phyloP scores from a whole-genome alignment of 2,113 vertebrate species.

The Lota lota region DNA sequence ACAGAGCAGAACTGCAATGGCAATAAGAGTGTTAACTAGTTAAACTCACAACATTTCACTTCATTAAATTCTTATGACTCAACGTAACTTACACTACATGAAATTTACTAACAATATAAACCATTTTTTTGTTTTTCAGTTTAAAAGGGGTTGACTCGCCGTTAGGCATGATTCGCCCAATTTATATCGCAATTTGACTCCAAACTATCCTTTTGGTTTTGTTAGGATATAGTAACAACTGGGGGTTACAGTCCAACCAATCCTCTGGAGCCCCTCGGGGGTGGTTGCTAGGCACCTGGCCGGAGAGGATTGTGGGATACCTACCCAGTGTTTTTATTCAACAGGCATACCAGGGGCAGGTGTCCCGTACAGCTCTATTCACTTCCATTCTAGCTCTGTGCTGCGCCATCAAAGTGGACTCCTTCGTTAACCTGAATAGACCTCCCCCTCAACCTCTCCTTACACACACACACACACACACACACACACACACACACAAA shows the following conservation, averaged over 20 bases:
- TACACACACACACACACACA: conserved; percentile 2
- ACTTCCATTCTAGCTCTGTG: conserved; percentile 14
- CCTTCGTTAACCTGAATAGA: conserved; percentile 45
- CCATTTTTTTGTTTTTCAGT: background rate
- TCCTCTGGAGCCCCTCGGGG: conserved; percentile 25
- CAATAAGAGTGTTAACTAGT: conserved; percentile 55
- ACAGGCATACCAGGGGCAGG: conserved; percentile 40
- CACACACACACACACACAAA: background rate
- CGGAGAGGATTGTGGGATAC: conserved; percentile 43
- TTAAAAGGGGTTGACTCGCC: too few species aligned
- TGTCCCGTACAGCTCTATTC: conserved; percentile 14
- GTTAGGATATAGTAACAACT: too few species aligned
- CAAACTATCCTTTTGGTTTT: too few species aligned
- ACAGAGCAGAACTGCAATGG: conserved; percentile 62
- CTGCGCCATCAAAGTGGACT: conserved; percentile 23
- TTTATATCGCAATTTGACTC: too few species aligned
- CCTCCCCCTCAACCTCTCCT: conserved; percentile 29
- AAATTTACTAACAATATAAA: background rate
- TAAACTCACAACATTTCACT: conserved; percentile 42
- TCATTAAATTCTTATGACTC: background rate
- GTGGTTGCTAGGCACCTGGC: conserved; percentile 33
- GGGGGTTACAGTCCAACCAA: background rate
- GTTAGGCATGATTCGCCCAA: background rate
- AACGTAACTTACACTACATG: background rate
- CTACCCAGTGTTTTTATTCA: conserved; percentile 38